These are phyloP conservation scores for Plodia interpunctella DNA, from an alignment of 1,140 invertebrate species.

Conservation along the genomic window DNA sequence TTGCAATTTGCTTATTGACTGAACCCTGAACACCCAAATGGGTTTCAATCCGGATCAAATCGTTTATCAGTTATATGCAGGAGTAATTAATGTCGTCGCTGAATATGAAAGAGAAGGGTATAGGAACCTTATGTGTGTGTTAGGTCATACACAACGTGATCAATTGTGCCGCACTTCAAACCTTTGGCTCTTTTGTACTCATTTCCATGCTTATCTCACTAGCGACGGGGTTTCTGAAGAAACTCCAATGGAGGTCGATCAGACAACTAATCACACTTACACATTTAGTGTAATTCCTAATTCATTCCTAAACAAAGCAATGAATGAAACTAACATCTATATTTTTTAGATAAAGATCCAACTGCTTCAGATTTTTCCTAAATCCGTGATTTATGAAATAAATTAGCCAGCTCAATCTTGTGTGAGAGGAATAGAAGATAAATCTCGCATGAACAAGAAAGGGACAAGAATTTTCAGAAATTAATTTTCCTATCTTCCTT, in stretches of 20 bases:
- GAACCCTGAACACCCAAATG: background rate
- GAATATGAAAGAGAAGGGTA: background rate
- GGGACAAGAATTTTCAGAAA: background rate
- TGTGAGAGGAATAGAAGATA: background rate
- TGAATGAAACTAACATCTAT: background rate
- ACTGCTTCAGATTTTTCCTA: background rate
- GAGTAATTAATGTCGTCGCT: background rate
- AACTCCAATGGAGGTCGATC: too few relatives aligned
- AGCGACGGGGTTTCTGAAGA: too few relatives aligned
- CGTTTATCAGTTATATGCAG: background rate
- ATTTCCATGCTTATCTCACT: too few relatives aligned
- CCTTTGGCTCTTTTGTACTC: too few relatives aligned
- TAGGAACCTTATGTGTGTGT: too few relatives aligned
- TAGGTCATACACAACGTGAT: too few relatives aligned
- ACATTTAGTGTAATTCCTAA: too few relatives aligned
- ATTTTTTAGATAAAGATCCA: background rate
- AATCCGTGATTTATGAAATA: background rate
- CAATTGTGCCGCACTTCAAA: too few relatives aligned
- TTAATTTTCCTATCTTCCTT: too few relatives aligned
- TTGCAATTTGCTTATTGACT: background rate
- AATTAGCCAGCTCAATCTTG: background rate
- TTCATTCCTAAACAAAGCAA: too few relatives aligned
- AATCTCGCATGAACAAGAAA: background rate
- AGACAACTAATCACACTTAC: too few relatives aligned
- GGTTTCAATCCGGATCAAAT: background rate